Evolutionary conservation across 64 coral and sea anemone genomes (phyloP).

Genomic region (Orbicella faveolata): DNA sequence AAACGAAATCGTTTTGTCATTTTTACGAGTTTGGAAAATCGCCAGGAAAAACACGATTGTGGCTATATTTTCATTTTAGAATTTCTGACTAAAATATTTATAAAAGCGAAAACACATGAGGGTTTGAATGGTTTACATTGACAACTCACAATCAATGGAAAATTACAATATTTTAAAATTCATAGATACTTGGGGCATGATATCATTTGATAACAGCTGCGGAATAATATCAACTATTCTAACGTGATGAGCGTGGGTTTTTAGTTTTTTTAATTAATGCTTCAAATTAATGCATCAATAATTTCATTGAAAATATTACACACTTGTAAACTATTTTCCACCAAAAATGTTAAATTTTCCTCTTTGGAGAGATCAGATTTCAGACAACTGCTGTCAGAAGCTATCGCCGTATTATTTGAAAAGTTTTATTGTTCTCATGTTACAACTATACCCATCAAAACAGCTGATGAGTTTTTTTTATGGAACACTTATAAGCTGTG

Average conservation of each 20-base stretch:
- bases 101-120: not conserved
- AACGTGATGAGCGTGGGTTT: slow-evolving; percentile 15
- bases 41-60: not conserved
- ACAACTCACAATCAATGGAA: not conserved
- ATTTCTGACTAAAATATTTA: slow-evolving; percentile 30
- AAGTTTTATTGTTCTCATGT: no score
- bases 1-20: not conserved
- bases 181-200: slow-evolving; percentile 4
- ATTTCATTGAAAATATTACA: no score
- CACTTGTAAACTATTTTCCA: no score
- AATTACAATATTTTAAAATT: slow-evolving; percentile 10
- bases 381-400: not conserved
- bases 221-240: not conserved
- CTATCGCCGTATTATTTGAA: no score
- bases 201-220: slow-evolving; percentile 15
- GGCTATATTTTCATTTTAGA: not conserved
- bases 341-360: not conserved
- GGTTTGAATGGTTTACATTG: not conserved
- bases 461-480: no score
- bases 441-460: no score
- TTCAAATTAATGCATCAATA: no score
- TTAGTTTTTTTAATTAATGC: not conserved
- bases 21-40: slow-evolving; percentile 3
- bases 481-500: no score
- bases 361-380: not conserved